Evolutionary conservation across 2,888 invertebrate genomes (phyloP).

Genomic region (Apodemia hepburni): DNA sequence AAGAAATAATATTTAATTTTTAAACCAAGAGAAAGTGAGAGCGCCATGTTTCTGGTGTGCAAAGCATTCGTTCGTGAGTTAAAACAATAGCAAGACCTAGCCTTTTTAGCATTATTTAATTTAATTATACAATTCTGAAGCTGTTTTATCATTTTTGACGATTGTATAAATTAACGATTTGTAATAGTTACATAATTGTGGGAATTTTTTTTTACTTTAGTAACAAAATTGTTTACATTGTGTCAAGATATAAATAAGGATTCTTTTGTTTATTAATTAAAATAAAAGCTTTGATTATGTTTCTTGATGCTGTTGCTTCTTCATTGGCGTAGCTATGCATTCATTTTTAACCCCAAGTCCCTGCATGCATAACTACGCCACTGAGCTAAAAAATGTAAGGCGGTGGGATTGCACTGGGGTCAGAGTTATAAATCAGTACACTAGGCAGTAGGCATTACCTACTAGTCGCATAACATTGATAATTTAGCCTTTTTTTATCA

Average conservation of each 20-base stretch:
- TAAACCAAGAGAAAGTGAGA: neutral
- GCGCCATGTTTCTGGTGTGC: neutral
- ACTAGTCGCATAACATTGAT: too few relatives aligned
- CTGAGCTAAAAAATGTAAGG: too few relatives aligned
- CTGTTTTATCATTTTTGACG: neutral
- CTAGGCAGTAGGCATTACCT: too few relatives aligned
- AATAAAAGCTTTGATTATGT: too few relatives aligned
- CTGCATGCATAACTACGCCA: too few relatives aligned
- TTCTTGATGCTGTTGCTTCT: too few relatives aligned
- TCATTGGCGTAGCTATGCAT: too few relatives aligned
- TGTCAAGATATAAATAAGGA: neutral
- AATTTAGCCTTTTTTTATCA: too few relatives aligned
- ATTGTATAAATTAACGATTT: neutral
- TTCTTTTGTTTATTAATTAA: neutral
- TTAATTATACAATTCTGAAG: neutral
- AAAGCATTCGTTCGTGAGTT: neutral
- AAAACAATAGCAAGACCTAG: constrained; percentile 2
- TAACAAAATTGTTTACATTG: neutral
- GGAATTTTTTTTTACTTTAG: neutral
- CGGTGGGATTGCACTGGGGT: too few relatives aligned
- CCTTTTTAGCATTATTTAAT: neutral
- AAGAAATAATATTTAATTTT: neutral
- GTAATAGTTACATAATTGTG: neutral
- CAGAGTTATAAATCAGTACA: too few relatives aligned
- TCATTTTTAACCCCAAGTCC: too few relatives aligned